Conservation (phyloP, 2,113 vertebrate genomes). For the Trichechus manatus region DNA sequence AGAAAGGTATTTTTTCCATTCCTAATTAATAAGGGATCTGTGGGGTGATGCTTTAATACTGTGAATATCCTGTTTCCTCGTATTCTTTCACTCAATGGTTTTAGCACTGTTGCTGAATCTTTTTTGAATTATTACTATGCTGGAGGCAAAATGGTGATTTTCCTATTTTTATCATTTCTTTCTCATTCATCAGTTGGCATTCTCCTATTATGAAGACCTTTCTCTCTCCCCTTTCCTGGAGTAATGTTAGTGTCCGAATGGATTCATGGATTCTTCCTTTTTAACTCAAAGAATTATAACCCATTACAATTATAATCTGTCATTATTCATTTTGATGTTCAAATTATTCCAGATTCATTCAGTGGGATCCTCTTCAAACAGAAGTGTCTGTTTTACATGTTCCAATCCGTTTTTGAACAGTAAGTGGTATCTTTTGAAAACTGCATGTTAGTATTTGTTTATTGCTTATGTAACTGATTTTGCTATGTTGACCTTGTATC, state of each 20-base stretch:
- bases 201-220: neutral
- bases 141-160: neutral
- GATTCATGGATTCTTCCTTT: neutral
- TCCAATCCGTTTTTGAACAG: neutral
- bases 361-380: neutral
- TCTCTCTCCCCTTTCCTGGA: neutral
- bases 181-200: neutral
- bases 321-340: neutral
- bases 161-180: neutral
- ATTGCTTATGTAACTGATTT: neutral
- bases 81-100: neutral
- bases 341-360: neutral
- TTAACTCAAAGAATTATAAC: neutral
- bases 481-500: rapidly evolving
- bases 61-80: no score
- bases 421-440: neutral
- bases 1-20: neutral
- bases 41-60: neutral
- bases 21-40: rapidly evolving
- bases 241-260: neutral
- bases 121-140: neutral
- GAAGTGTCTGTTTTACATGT: neutral
- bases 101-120: rapidly evolving
- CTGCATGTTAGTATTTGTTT: neutral
- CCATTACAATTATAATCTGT: neutral